Base-by-base conservation (phyloP, 2,888 invertebrate genomes). In the Aleiodes testaceus region DNA sequence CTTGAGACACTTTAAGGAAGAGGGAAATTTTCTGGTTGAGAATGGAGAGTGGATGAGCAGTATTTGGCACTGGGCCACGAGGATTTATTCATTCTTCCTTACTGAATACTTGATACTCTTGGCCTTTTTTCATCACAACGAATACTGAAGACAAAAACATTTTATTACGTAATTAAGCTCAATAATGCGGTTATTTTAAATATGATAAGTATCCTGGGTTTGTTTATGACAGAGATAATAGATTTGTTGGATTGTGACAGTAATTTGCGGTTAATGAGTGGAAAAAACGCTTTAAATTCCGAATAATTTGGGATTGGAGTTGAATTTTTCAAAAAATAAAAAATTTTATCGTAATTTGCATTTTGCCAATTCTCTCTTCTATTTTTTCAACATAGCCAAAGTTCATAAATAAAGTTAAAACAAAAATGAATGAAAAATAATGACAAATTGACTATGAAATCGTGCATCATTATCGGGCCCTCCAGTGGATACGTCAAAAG, bases 101-200 rank as follows among this genome's bases (percentile, higher is more conserved):
- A 12, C 44, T 14, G 66, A 66, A 59, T 61, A 66, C 59, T 71
- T 71, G 73, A 63, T 71, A 72, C 73, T 73, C 16, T 42, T 30
- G 4, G 0, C 9, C 5, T 26, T 26, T 18, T 42, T 16, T 14
- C 18, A 42, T 14, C 18, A 9, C 77, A 81, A 84, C 83, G 84
- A 84, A 84, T 81, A 82, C 79, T 52, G 26, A 75, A 80, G 74
- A 78, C 79, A 83, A 84, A 83, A 84, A 84, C 80, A 83, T 83
- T 85, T 85, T 85, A 85, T 84, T 84, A 82, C 81, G 79, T 82
- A 82, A 85, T 85, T 84, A 85, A 84, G 81, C 79, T 73, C 73
- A 44, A 78, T 82, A 81, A 84, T 79, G 82, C 80, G 80, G 75
- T 83, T 84, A 84, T 83, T 84, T 84, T 78, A 82, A 70, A 59